These are phyloP conservation scores for Phyllotreta cruciferae DNA, from an alignment of 2,888 invertebrate species.

Conservation along the genomic window DNA sequence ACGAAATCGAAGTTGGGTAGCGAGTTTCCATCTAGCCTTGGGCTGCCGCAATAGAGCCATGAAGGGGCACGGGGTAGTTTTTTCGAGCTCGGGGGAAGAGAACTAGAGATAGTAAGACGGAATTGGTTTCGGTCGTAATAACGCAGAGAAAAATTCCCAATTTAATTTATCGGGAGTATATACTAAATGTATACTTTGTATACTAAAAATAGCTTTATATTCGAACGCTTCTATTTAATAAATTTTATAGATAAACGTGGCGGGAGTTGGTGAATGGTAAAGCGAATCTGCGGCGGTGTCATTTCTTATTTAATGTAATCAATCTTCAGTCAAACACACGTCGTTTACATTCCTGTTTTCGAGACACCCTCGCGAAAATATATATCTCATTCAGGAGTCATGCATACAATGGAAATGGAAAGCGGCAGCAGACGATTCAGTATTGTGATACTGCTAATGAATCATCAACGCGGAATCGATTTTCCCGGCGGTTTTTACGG, in stretches of 20 bases:
- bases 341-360: not conserved
- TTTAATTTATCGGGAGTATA: constrained; percentile 28
- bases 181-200: no score
- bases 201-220: not conserved
- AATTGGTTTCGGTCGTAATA: constrained; percentile 28
- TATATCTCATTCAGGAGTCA: constrained; percentile 19
- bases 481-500: constrained; percentile 20
- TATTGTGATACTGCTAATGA: constrained; percentile 30
- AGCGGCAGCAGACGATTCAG: constrained; percentile 21
- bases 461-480: constrained; percentile 29
- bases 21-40: constrained; percentile 41
- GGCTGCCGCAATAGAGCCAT: constrained; percentile 35
- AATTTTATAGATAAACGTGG: not conserved
- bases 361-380: constrained; percentile 10
- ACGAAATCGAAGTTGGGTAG: constrained; percentile 45
- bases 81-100: constrained; percentile 17
- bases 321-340: no score
- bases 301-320: no score
- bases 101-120: constrained; percentile 24
- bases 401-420: constrained; percentile 25
- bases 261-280: no score
- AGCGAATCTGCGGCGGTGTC: no score
- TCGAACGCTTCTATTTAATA: not conserved
- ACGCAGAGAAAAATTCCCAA: constrained; percentile 20
- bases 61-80: constrained; percentile 7